Percentiles rank a stretch among this genome's conserved stretches.
Evolutionary conservation across 2,113 vertebrate species (phyloP).

Genomic region (Tringa solitaria): DNA sequence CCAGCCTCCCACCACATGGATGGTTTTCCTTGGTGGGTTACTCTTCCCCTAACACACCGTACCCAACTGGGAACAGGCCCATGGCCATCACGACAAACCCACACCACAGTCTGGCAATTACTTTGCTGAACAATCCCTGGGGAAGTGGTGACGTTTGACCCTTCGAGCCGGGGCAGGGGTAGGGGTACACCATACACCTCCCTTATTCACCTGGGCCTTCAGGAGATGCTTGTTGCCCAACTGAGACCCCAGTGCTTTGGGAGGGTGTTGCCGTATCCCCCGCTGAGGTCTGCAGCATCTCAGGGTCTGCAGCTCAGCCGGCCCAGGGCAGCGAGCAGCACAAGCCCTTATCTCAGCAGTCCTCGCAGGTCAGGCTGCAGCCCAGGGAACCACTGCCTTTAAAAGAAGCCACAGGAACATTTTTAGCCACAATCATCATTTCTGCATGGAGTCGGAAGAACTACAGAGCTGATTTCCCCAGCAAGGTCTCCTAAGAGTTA

Average conservation of each 20-base stretch:
- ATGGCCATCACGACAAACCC: background rate
- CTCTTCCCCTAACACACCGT: background rate
- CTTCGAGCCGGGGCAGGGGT: background rate
- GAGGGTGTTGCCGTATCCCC: background rate
- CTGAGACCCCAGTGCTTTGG: accelerated
- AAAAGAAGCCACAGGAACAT: background rate
- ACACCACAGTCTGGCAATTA: background rate
- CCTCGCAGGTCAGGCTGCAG: background rate
- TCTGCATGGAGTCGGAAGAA: background rate
- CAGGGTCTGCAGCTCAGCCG: background rate
- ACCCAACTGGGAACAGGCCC: background rate
- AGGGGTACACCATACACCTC: background rate
- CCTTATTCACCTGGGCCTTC: background rate
- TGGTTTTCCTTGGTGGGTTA: background rate
- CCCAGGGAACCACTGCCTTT: background rate
- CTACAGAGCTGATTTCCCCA: background rate
- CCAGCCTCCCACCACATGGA: accelerated
- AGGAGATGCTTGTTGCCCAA: background rate
- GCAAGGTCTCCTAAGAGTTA: background rate
- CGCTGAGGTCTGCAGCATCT: background rate
- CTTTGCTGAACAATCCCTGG: background rate
- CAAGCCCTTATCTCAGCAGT: background rate
- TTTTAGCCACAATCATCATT: background rate
- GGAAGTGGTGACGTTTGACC: accelerated
- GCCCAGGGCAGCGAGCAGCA: background rate